A percentile compares a stretch with the other conserved stretches of the same genome.
These are phyloP conservation scores for Egretta garzetta DNA, from an alignment of 2,113 vertebrate species.

Conservation along the genomic window DNA sequence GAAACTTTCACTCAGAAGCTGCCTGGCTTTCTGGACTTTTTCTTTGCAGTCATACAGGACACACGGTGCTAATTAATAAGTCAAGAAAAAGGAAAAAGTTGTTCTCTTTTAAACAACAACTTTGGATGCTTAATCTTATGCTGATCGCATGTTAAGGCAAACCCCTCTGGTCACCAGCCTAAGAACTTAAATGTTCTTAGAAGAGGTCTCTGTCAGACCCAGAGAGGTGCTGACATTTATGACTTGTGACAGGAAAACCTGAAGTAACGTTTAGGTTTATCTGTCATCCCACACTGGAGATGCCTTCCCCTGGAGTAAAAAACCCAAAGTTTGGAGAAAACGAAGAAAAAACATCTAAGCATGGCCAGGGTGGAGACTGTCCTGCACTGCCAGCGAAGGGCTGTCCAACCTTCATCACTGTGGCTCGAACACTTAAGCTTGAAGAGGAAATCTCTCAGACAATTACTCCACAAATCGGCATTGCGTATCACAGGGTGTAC, in stretches of 20 bases:
- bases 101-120: background rate
- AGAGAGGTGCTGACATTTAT: background rate
- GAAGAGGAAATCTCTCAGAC: background rate
- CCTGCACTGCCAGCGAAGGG: background rate
- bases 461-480: fast-evolving
- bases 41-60: background rate
- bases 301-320: background rate
- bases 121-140: background rate
- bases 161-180: background rate
- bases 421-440: fast-evolving
- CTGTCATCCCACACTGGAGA: too few species aligned
- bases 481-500: fast-evolving
- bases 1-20: fast-evolving
- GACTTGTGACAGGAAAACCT: background rate
- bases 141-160: background rate
- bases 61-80: fast-evolving
- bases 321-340: background rate
- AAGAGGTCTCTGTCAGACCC: background rate
- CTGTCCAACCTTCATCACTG: fast-evolving
- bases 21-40: background rate
- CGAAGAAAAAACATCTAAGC: background rate
- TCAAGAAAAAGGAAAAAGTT: background rate
- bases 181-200: background rate
- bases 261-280: background rate
- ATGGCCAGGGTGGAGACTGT: fast-evolving